phyloP scores from a whole-genome alignment of 2,797 vertebrate species.

The Manis javanica region DNA sequence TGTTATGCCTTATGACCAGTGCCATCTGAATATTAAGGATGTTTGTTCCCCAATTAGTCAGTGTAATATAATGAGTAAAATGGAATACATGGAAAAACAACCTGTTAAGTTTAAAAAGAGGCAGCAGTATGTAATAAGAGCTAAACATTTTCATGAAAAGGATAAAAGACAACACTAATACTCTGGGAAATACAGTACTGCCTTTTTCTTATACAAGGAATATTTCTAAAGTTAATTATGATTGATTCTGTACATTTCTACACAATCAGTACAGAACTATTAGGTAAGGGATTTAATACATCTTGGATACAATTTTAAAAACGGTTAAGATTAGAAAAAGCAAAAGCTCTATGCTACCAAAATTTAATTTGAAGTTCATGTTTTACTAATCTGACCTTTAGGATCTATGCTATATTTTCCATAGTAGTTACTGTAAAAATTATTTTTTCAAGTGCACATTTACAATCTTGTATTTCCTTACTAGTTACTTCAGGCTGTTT shows the following conservation, averaged over 20 bases:
- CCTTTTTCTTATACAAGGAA: background rate
- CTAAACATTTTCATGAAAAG: background rate
- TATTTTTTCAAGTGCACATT: background rate
- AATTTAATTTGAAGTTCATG: constrained; percentile 5
- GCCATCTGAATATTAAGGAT: no score
- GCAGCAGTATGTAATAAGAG: background rate
- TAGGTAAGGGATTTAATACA: background rate
- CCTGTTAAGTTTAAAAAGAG: background rate
- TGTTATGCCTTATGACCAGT: no score
- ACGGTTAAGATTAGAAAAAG: background rate
- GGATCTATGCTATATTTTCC: background rate
- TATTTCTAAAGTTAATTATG: background rate
- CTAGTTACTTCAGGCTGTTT: background rate
- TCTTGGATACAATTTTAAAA: background rate
- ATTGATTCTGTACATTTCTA: background rate
- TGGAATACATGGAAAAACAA: no score
- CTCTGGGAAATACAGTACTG: background rate
- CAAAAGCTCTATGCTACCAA: background rate
- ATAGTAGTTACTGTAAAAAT: background rate
- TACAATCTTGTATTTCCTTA: constrained; percentile 27
- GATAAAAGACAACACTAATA: background rate
- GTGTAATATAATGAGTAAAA: no score
- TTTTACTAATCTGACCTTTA: constrained; percentile 22
- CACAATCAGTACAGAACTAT: background rate
- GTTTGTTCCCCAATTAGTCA: no score